Conservation (phyloP, 2,113 vertebrate genomes). For the Ceratotherium simum region DNA sequence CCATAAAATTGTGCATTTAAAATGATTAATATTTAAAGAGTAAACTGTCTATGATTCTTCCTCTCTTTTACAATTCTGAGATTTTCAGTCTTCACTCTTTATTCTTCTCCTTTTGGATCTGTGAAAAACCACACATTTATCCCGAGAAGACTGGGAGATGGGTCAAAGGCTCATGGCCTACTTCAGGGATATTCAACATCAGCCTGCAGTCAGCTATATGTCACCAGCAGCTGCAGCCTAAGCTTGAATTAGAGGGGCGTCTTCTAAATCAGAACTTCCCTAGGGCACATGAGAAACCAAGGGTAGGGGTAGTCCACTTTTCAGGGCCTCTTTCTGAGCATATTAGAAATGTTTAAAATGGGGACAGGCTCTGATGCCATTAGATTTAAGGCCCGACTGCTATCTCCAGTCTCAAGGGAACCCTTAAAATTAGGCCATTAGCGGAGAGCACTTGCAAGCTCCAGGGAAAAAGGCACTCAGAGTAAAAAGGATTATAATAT, state of each 20-base stretch:
- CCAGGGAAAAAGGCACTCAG: background rate
- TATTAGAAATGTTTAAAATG: background rate
- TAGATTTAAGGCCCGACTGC: background rate
- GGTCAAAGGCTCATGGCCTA: background rate
- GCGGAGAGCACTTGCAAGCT: background rate
- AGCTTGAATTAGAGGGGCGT: background rate
- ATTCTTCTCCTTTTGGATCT: constrained; percentile 8
- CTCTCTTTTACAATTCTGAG: background rate
- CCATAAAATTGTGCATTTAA: background rate
- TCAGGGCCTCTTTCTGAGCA: background rate
- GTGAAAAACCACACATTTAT: background rate
- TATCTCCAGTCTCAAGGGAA: constrained; percentile 23
- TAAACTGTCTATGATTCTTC: background rate
- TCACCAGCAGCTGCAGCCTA: background rate
- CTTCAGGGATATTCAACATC: background rate
- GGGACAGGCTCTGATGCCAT: background rate
- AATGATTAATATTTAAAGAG: background rate
- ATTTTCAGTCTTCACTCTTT: background rate
- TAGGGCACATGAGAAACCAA: background rate
- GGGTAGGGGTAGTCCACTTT: background rate
- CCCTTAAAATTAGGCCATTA: constrained; percentile 35
- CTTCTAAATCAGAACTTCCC: background rate
- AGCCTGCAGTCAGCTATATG: background rate
- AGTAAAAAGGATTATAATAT: background rate
- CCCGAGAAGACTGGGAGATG: background rate